A percentile compares a stretch with the other conserved stretches of the same genome.
phyloP scores from a whole-genome alignment of 2,888 invertebrate species.

The Adela reaumurella region DNA sequence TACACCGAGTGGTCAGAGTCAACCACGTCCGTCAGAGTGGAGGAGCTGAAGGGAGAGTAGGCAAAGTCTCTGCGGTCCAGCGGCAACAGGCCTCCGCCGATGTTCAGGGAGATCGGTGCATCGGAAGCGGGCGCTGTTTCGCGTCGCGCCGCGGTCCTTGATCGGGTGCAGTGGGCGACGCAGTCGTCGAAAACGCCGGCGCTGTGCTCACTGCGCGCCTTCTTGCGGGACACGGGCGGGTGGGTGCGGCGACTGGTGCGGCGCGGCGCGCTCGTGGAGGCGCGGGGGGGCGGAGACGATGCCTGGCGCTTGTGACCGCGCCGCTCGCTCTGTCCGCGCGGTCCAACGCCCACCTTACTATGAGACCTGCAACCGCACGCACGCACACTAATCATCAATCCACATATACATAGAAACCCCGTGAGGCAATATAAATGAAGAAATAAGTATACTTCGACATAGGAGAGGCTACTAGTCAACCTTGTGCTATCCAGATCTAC shows the following conservation, averaged over 20 bases:
- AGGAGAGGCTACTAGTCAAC: no score
- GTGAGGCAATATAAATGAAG: no score
- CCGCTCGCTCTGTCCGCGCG: conserved; percentile 42
- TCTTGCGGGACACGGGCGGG: neutral
- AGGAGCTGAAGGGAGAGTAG: conserved; percentile 49
- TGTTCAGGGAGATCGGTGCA: neutral
- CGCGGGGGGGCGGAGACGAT: conserved; percentile 38
- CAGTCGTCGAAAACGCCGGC: conserved; percentile 33
- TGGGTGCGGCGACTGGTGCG: conserved; percentile 33
- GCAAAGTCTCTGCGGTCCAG: conserved; percentile 50
- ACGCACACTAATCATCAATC: conserved; percentile 1
- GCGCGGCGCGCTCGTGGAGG: conserved; percentile 21
- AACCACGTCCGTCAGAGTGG: conserved; percentile 43
- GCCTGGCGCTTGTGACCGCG: conserved; percentile 30
- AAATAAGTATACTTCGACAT: no score
- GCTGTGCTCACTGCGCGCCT: conserved; percentile 8
- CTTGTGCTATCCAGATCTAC: no score
- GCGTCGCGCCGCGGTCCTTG: conserved; percentile 37
- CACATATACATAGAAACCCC: no score
- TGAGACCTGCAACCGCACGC: conserved; percentile 49
- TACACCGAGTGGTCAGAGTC: conserved; percentile 52
- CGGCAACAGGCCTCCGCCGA: conserved; percentile 41
- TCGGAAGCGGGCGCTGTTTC: conserved; percentile 4
- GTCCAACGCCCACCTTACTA: conserved; percentile 57
- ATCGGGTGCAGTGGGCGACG: conserved; percentile 46